Percentiles rank a stretch among this genome's conserved stretches.
These are phyloP conservation scores for Polymixis flavicincta DNA, from an alignment of 2,888 invertebrate genomes.

Conservation along the genomic window DNA sequence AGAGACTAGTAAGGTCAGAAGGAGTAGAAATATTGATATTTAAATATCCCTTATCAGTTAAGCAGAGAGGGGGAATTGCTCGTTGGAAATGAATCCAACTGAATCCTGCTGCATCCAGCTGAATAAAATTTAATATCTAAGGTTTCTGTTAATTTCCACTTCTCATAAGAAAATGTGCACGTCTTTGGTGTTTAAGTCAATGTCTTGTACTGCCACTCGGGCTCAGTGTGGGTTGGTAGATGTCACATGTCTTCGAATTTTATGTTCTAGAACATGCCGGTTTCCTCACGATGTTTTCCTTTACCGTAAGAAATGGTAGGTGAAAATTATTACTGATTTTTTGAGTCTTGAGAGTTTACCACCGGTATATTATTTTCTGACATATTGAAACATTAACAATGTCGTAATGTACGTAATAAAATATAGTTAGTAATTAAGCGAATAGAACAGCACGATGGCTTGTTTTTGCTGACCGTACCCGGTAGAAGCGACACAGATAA, in stretches of 20 bases:
- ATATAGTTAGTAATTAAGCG: neutral
- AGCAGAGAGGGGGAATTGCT: neutral
- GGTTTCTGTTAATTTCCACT: neutral
- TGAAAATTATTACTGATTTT: too few relatives aligned
- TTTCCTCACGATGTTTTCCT: too few relatives aligned
- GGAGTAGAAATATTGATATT: neutral
- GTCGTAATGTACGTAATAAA: too few relatives aligned
- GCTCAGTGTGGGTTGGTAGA: too few relatives aligned
- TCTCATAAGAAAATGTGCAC: neutral
- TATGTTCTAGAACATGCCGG: too few relatives aligned
- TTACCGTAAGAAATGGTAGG: too few relatives aligned
- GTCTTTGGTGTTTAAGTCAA: neutral
- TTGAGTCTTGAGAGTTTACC: too few relatives aligned
- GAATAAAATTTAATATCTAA: too few relatives aligned
- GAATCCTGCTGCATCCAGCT: neutral
- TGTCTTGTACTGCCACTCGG: too few relatives aligned
- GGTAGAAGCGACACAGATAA: constrained; percentile 63
- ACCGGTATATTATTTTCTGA: too few relatives aligned
- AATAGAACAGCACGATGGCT: neutral
- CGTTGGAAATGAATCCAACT: neutral
- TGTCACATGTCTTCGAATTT: too few relatives aligned
- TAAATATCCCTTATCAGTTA: neutral
- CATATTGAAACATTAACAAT: too few relatives aligned
- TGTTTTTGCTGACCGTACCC: constrained; percentile 47
- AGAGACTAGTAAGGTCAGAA: neutral